Conservation (phyloP, 2,113 vertebrate genomes). For the Myrmecophaga tridactyla region DNA sequence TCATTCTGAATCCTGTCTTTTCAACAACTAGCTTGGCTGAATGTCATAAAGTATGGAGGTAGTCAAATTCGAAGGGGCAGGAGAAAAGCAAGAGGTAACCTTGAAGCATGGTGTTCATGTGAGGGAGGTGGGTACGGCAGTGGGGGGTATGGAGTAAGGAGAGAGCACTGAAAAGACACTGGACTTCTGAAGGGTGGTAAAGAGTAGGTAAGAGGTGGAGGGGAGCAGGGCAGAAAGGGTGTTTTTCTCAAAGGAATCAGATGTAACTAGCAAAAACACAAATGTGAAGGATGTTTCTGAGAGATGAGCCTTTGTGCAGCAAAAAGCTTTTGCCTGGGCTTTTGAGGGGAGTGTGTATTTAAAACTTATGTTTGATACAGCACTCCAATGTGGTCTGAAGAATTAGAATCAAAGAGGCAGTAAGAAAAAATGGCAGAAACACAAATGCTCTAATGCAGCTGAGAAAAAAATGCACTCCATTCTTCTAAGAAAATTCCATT, state of each 20-base stretch:
- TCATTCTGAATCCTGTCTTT: background rate
- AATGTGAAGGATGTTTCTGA: background rate
- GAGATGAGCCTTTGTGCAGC: background rate
- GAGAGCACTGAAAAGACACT: background rate
- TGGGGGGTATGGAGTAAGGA: background rate
- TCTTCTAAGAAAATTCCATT: constrained; percentile 41
- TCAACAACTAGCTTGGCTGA: background rate
- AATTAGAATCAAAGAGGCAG: constrained; percentile 6
- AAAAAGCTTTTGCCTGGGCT: background rate
- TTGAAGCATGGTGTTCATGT: fast-evolving
- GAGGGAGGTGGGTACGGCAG: background rate
- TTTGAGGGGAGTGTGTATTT: background rate
- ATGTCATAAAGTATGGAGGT: background rate
- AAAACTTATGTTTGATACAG: background rate
- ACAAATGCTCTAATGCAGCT: background rate
- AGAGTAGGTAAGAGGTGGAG: background rate
- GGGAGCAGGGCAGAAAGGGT: background rate
- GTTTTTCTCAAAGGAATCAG: no score
- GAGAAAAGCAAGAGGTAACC: background rate
- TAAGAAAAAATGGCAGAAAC: background rate
- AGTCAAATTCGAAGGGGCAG: background rate
- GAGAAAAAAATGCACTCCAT: constrained; percentile 32
- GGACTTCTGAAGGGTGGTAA: background rate
- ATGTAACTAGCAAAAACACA: background rate
- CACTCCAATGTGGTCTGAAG: background rate